Conservation (phyloP, 2,797 vertebrate genomes). For the Perodicticus potto region DNA sequence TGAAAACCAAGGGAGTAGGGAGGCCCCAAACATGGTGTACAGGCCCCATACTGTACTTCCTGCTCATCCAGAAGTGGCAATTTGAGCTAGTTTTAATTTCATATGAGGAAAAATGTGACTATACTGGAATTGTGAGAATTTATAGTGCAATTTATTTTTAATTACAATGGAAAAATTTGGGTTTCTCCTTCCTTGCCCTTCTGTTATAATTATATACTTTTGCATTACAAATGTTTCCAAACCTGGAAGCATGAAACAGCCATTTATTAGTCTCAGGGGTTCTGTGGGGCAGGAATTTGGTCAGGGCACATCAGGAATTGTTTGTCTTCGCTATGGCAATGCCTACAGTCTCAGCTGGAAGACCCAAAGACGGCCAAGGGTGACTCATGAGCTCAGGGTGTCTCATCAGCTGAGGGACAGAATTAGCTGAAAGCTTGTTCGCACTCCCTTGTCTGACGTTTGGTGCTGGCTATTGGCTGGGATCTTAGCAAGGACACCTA, state of each 20-base stretch:
- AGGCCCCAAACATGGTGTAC: background rate
- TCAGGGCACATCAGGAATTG: background rate
- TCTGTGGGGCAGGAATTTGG: background rate
- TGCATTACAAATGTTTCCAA: slow-evolving; percentile 40
- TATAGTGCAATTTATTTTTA: background rate
- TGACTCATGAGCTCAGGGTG: background rate
- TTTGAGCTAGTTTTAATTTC: slow-evolving; percentile 9
- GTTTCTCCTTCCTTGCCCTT: background rate
- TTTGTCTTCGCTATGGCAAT: background rate
- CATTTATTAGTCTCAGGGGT: background rate
- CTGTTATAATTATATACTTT: background rate
- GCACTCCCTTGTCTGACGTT: background rate
- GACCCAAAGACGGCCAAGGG: background rate
- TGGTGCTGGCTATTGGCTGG: background rate
- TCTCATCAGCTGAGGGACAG: background rate
- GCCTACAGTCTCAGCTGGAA: background rate
- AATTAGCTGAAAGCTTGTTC: background rate
- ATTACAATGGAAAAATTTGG: background rate
- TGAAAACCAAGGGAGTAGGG: background rate
- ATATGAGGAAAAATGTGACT: background rate
- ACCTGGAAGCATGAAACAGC: background rate
- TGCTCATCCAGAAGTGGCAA: background rate
- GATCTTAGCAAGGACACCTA: background rate
- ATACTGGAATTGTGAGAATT: background rate
- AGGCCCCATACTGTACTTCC: background rate